Evolutionary conservation across 64 coral and sea anemone species (phyloP).

Genomic region (Anthopleura sola): DNA sequence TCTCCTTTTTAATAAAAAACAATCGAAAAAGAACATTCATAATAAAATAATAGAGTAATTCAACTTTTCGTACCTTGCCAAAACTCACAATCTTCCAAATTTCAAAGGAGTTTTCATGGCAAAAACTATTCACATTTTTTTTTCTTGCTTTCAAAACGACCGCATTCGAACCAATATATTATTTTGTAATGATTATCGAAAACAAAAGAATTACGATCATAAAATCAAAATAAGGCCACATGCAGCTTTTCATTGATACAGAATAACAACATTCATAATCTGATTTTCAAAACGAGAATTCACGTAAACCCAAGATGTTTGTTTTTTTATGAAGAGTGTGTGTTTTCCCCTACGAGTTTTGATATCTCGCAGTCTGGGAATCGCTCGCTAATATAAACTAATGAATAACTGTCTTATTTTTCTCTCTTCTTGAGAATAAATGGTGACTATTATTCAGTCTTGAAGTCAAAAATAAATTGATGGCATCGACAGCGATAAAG

Average conservation of each 20-base stretch:
- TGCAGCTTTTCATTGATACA: neutral
- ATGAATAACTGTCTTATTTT: neutral
- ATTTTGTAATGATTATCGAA: neutral
- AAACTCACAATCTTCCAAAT: too few relatives aligned
- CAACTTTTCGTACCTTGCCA: neutral
- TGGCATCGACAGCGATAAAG: neutral
- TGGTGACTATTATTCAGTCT: slow-evolving; percentile 9
- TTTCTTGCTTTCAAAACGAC: too few relatives aligned
- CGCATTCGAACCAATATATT: too few relatives aligned
- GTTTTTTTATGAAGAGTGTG: neutral
- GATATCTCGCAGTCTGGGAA: neutral
- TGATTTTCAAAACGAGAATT: neutral
- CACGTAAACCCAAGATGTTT: neutral
- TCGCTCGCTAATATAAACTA: neutral
- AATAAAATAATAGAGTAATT: neutral
- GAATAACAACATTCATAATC: neutral
- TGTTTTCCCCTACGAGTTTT: neutral
- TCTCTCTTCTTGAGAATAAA: neutral
- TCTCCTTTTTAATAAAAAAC: neutral
- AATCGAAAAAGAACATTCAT: neutral
- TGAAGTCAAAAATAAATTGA: neutral
- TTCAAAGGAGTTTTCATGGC: too few relatives aligned
- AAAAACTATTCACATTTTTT: too few relatives aligned
- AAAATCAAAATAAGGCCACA: slow-evolving; percentile 1
- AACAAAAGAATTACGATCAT: neutral